These are phyloP conservation scores for Corvus moneduloides DNA, from an alignment of 2,113 vertebrate genomes.

Conservation along the genomic window DNA sequence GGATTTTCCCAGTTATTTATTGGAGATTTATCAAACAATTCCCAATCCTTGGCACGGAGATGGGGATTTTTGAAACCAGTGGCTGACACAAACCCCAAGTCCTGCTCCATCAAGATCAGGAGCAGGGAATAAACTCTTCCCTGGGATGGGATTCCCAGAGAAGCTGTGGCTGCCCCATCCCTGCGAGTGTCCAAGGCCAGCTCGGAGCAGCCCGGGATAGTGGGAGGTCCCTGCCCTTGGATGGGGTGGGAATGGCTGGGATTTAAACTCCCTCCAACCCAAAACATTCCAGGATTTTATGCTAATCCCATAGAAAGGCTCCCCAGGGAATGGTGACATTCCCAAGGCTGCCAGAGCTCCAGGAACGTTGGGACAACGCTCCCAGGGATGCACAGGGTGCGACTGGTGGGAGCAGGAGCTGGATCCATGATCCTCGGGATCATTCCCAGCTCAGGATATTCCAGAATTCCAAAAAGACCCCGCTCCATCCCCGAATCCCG, in stretches of 20 bases:
- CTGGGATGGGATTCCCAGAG: not conserved
- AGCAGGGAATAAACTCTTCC: not conserved
- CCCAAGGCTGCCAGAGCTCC: not conserved
- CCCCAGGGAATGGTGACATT: no score
- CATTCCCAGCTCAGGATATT: not conserved
- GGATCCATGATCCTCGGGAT: not conserved
- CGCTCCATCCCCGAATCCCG: not conserved
- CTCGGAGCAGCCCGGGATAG: not conserved
- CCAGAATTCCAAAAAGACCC: not conserved
- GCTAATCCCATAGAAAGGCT: not conserved
- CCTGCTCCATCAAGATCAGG: not conserved
- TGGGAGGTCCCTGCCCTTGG: not conserved
- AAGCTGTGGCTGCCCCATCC: not conserved
- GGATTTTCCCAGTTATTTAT: not conserved
- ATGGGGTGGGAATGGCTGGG: not conserved
- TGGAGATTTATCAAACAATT: fast-evolving
- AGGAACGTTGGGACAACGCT: no score
- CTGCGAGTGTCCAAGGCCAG: no score
- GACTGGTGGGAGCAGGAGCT: not conserved
- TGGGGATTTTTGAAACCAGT: not conserved
- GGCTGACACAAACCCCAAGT: not conserved
- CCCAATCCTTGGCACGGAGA: not conserved
- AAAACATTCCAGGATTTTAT: not conserved
- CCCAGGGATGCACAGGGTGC: not conserved
- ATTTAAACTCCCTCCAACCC: not conserved